Evolutionary conservation across 1,140 invertebrate genomes (phyloP).

Genomic region (Ephestia elutella): DNA sequence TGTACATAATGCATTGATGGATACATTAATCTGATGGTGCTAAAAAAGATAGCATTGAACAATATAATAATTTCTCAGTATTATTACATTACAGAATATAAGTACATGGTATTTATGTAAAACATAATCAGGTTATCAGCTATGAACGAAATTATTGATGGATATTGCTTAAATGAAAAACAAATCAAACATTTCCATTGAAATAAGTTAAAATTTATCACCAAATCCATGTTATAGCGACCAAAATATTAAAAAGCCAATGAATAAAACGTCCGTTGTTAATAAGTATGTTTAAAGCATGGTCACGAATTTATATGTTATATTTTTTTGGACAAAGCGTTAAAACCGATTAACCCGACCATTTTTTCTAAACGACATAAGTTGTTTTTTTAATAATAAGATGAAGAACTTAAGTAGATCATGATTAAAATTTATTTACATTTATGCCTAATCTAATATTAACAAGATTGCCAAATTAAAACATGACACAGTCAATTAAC

Average conservation of each 20-base stretch:
- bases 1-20: not conserved
- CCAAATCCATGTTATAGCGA: constrained; percentile 23
- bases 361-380: not conserved
- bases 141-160: not conserved
- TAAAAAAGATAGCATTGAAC: not conserved
- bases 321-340: constrained; percentile 34
- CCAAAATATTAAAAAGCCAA: constrained; percentile 18
- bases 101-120: not conserved
- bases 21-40: not conserved
- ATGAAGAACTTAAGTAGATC: too few species aligned
- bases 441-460: not conserved
- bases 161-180: not conserved
- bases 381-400: too few species aligned
- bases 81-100: not conserved
- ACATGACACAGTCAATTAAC: not conserved
- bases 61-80: not conserved
- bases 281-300: constrained; percentile 42
- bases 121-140: not conserved
- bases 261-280: constrained; percentile 9
- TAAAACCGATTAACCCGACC: constrained; percentile 21
- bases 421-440: too few species aligned
- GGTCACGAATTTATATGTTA: constrained; percentile 28
- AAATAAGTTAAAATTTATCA: constrained; percentile 24
- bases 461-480: not conserved
- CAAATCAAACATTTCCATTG: not conserved